Conservation (phyloP, 2,888 invertebrate genomes). For the Drepana falcataria region DNA sequence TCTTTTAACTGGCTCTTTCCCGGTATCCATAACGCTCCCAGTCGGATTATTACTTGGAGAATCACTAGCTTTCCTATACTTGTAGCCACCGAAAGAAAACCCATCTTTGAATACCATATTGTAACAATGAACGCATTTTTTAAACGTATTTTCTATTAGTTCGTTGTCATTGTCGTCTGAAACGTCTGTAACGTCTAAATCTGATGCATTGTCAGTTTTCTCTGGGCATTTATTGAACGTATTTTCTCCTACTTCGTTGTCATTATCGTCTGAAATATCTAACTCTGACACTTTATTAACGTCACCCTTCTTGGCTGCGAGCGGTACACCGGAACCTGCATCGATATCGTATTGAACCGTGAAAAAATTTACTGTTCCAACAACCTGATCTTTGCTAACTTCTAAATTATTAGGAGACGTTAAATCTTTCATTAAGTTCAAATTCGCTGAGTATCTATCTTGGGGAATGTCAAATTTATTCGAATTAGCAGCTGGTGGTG, state of each 20-base stretch:
- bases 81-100: slow-evolving; percentile 21
- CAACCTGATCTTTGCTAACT: slow-evolving; percentile 36
- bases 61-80: slow-evolving; percentile 37
- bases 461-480: slow-evolving; percentile 31
- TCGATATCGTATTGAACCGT: slow-evolving; percentile 46
- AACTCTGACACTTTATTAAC: slow-evolving; percentile 13
- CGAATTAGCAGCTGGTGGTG: not conserved
- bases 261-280: slow-evolving; percentile 14
- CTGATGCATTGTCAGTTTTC: slow-evolving; percentile 12
- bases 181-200: slow-evolving; percentile 11
- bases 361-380: slow-evolving; percentile 56
- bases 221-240: slow-evolving; percentile 31
- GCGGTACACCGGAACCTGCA: not conserved
- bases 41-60: slow-evolving; percentile 19
- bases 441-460: slow-evolving; percentile 26
- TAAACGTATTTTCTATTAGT: slow-evolving; percentile 17
- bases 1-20: slow-evolving; percentile 15
- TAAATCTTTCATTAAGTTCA: slow-evolving; percentile 53
- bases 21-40: slow-evolving; percentile 18
- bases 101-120: slow-evolving; percentile 15
- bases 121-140: slow-evolving; percentile 48
- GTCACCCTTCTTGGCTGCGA: slow-evolving; percentile 6
- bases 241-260: slow-evolving; percentile 14
- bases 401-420: slow-evolving; percentile 44
- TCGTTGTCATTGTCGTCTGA: slow-evolving; percentile 14